Conservation (phyloP, 92 coral and sea anemone genomes). For the Palythoa heliodiscus region DNA sequence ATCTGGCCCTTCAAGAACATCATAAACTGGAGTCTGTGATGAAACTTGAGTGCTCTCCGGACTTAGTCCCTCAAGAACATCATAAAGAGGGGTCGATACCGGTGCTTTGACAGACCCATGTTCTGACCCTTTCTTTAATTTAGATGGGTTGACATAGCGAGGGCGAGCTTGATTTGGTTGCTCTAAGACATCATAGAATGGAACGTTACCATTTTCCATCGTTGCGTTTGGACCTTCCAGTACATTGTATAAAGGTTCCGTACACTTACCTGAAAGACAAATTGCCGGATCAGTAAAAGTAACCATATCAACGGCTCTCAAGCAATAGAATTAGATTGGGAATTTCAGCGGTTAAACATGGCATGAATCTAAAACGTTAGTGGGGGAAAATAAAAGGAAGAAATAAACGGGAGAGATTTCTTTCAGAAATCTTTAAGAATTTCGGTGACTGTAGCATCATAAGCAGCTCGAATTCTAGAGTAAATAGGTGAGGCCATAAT, state of each 20-base stretch:
- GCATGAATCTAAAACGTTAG: too few species aligned
- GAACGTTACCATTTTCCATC: background rate
- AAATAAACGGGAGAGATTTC: too few species aligned
- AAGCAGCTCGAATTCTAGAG: too few species aligned
- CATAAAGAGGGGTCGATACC: conserved; percentile 1
- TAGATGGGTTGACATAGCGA: conserved; percentile 22
- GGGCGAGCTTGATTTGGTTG: conserved; percentile 1
- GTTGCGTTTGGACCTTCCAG: conserved; percentile 25
- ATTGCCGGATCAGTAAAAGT: background rate
- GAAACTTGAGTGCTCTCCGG: background rate
- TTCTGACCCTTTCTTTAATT: background rate
- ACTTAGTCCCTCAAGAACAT: conserved; percentile 29
- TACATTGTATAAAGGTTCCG: conserved; percentile 17
- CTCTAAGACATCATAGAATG: too few species aligned
- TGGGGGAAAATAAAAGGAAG: too few species aligned
- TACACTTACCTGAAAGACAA: background rate
- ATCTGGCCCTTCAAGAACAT: conserved; percentile 15
- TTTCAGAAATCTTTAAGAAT: too few species aligned
- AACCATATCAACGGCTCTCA: too few species aligned
- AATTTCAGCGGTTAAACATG: too few species aligned
- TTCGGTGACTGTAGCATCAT: too few species aligned
- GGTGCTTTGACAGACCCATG: background rate
- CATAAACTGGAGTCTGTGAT: conserved; percentile 24
- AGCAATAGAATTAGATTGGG: too few species aligned
- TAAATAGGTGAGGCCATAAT: too few species aligned